These are phyloP conservation scores for Bombus pyrosoma DNA, from an alignment of 1,140 invertebrate genomes.

Conservation along the genomic window DNA sequence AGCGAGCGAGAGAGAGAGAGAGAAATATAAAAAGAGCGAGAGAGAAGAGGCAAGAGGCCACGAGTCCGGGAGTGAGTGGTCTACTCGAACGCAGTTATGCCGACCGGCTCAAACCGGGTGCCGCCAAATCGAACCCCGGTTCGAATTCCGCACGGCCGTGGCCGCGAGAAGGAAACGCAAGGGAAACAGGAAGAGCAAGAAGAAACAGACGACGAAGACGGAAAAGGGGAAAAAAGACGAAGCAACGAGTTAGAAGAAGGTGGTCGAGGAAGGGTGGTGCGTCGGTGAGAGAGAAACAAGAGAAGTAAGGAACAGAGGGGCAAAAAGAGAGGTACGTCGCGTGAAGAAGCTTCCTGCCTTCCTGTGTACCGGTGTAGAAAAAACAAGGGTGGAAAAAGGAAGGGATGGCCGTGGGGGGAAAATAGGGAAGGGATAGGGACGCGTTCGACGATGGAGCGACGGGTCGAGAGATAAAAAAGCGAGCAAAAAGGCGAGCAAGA, in stretches of 20 bases:
- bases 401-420: background rate
- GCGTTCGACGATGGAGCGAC: conserved; percentile 25
- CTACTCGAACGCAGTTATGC: conserved; percentile 77
- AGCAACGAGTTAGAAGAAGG: background rate
- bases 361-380: conserved; percentile 47
- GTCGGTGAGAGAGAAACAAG: conserved; percentile 19
- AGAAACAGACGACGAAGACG: background rate
- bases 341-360: conserved; percentile 62
- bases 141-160: conserved; percentile 65
- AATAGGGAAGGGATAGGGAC: too few relatives aligned
- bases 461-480: conserved; percentile 29
- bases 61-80: conserved; percentile 66
- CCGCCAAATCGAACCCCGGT: conserved; percentile 71
- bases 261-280: background rate
- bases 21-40: background rate
- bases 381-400: conserved; percentile 31
- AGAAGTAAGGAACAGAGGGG: conserved; percentile 1
- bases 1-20: background rate
- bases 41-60: conserved; percentile 32
- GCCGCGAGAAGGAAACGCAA: conserved; percentile 39
- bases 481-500: conserved; percentile 26
- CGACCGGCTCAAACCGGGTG: conserved; percentile 74
- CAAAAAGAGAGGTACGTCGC: conserved; percentile 49
- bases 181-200: conserved; percentile 9
- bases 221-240: background rate